Percentiles rank a stretch among this genome's conserved stretches.
Evolutionary conservation across 2,113 vertebrate genomes (phyloP).

Genomic region (Corythaeola cristata): DNA sequence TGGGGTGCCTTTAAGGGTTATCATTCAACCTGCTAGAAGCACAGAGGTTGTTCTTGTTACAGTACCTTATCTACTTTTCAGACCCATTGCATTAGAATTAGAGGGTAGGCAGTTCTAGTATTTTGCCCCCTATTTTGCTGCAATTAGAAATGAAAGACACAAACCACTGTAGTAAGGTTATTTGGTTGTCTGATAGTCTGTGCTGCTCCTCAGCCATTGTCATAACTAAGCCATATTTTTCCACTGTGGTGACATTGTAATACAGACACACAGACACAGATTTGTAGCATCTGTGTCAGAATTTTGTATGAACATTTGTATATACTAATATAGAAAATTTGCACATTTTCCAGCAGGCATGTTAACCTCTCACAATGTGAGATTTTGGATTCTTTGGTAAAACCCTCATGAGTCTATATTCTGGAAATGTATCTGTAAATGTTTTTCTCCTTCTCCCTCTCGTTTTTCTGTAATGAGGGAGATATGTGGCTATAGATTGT

Average conservation of each 20-base stretch:
- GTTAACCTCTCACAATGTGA: neutral
- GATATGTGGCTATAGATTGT: neutral
- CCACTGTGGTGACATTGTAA: neutral
- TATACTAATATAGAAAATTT: neutral
- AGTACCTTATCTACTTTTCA: constrained; percentile 5
- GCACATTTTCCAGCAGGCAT: neutral
- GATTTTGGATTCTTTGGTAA: constrained; percentile 5
- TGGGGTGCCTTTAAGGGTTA: constrained; percentile 27
- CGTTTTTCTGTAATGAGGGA: neutral
- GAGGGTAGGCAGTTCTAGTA: neutral
- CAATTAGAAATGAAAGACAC: constrained; percentile 32
- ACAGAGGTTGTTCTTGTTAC: neutral
- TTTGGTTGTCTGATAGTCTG: neutral
- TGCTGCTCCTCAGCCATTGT: neutral
- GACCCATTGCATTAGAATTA: neutral
- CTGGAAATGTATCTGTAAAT: neutral
- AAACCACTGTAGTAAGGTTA: neutral
- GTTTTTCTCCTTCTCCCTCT: neutral
- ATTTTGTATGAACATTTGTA: neutral
- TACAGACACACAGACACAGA: neutral
- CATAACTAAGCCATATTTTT: constrained; percentile 13
- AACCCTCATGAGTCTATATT: neutral
- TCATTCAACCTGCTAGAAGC: constrained; percentile 14
- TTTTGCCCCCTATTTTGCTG: constrained; percentile 11
- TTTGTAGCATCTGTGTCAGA: constrained; percentile 23